Evolutionary conservation across 2,113 vertebrate species (phyloP).

Genomic region (Theropithecus gelada): DNA sequence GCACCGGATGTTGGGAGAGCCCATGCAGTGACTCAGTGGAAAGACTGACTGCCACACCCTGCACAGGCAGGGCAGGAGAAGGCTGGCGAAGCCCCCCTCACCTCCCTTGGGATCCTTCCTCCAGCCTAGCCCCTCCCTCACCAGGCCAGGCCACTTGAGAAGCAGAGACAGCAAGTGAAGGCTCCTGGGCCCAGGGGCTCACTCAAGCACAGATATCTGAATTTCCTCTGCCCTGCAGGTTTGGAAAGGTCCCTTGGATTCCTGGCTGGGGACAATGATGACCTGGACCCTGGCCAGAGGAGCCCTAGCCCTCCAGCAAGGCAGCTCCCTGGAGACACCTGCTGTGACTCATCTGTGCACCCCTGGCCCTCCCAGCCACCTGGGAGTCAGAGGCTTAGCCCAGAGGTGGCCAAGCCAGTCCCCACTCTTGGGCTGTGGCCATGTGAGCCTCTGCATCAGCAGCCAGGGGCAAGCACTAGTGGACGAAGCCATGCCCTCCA

Average conservation of each 20-base stretch:
- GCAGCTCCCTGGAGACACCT: not conserved
- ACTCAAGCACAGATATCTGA: not conserved
- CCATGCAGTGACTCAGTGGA: not conserved
- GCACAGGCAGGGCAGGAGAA: not conserved
- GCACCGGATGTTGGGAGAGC: not conserved
- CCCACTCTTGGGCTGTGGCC: not conserved
- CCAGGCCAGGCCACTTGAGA: not conserved
- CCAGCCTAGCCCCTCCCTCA: not conserved
- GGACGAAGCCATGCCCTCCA: not conserved
- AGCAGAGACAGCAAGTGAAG: not conserved
- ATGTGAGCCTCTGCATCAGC: not conserved
- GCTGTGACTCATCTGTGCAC: not conserved
- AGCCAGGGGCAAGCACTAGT: not conserved
- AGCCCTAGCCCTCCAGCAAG: not conserved
- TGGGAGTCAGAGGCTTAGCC: not conserved
- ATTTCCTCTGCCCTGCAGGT: not conserved
- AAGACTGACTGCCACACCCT: not conserved
- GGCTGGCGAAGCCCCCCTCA: not conserved
- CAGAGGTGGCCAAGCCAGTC: not conserved
- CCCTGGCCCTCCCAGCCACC: not conserved
- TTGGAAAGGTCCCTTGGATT: slow-evolving; percentile 24
- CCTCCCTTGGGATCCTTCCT: not conserved
- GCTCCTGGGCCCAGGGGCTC: not conserved
- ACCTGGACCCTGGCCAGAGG: not conserved
- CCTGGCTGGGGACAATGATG: not conserved